These are phyloP conservation scores for Troglohyphantes excavatus DNA, from an alignment of 2,888 invertebrate genomes.

Conservation along the genomic window DNA sequence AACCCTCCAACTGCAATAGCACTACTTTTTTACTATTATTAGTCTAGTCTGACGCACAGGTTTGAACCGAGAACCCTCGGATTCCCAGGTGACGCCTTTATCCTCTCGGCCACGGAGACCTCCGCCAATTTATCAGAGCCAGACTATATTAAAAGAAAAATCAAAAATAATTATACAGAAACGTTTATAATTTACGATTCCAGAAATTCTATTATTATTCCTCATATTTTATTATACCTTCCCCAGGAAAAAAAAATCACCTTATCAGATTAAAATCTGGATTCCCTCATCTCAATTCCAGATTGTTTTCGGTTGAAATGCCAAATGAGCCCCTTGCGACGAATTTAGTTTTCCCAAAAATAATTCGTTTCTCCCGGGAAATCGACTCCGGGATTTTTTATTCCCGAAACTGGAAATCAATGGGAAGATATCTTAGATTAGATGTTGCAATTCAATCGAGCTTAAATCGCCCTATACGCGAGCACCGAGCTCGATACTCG, in stretches of 20 bases:
- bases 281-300: neutral
- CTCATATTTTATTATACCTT: neutral
- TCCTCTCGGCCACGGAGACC: too few relatives aligned
- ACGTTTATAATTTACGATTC: too few relatives aligned
- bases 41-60: too few relatives aligned
- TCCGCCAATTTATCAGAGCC: too few relatives aligned
- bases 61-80: too few relatives aligned
- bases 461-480: neutral
- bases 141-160: too few relatives aligned
- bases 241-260: neutral
- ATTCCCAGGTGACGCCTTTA: too few relatives aligned
- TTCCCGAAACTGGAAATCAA: neutral
- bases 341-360: conserved; percentile 1
- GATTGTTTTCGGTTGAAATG: conserved; percentile 2
- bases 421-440: neutral
- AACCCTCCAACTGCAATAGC: too few relatives aligned
- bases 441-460: conserved; percentile 1
- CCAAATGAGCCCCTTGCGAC: neutral
- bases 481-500: neutral
- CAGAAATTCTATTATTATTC: neutral
- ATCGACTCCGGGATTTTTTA: neutral
- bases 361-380: neutral
- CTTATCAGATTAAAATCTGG: conserved; percentile 1
- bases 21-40: too few relatives aligned
- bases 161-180: too few relatives aligned